Base-by-base conservation (phyloP, 2,113 vertebrate genomes). In the Falcunculus frontatus region DNA sequence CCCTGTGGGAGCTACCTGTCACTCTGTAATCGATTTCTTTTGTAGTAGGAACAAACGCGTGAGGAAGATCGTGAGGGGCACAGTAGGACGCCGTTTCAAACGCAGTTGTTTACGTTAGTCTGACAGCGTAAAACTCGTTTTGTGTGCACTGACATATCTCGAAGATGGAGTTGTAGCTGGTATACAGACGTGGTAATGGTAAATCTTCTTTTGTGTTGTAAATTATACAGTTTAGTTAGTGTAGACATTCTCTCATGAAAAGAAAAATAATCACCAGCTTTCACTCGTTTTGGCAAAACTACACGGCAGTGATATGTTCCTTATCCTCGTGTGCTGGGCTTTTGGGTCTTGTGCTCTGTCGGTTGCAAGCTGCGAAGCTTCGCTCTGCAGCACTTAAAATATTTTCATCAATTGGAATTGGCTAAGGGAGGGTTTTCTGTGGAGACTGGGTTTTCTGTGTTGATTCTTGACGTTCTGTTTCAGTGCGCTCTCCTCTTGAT, bases 241-340 rank as follows among this genome's bases (percentile, higher is more conserved):
- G 20, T 29, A 49, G 44, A 19, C 39, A 9, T 89, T 75, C 8
- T 10, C 3, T 56, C 13, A 11, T 1, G 8, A 35, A 29, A 57
- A 52, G 26, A 42, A 10, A 44, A 79, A 17, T 32, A 56, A 29
- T 16, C 5, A 7, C 21, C 2, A 6, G 8, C 21, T 57, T 50
- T 81, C 11, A 2, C 1, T n/a, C 6, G 1, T 56, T 52, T 18
- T 5, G 2, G 13, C 30, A 16, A 26, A 44, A 29, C 39, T 33
- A 4, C 11, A 7, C 15, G 11, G 6, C 22, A 53, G 17, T 0
- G 41, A 6, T 47, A 1, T 4, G 7, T 57, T 81, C 33, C 47
- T 75, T 20, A 13, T n/a, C 18, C 18, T 6, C 5, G 4, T 15
- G 17, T 47, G 16, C 65, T 64, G 16, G 59, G 42, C 42, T 23